Conservation (phyloP, 2,888 invertebrate genomes). For the Luperina testacea region DNA sequence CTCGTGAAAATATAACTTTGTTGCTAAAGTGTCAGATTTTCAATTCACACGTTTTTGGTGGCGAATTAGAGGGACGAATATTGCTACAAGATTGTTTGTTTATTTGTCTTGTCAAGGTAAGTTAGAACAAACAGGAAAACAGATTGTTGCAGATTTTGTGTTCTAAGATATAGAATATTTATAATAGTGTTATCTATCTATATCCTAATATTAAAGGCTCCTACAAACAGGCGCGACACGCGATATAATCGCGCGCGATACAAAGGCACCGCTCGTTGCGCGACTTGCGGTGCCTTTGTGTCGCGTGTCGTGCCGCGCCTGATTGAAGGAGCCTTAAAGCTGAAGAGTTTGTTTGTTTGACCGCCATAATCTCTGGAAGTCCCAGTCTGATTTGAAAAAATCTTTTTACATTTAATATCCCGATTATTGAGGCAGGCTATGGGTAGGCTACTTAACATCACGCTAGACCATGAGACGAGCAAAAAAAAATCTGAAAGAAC, state of each 20-base stretch:
- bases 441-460: background rate
- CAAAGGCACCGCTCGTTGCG: no score
- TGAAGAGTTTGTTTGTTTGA: background rate
- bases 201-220: background rate
- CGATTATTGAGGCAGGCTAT: background rate
- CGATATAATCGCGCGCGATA: no score
- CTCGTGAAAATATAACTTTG: conserved; percentile 51
- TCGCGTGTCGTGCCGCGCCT: no score
- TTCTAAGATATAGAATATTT: background rate
- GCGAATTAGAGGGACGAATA: conserved; percentile 39
- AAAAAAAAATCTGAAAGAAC: background rate
- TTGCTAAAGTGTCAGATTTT: conserved; percentile 50
- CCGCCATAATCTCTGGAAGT: background rate
- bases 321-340: no score
- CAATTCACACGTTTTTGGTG: conserved; percentile 47
- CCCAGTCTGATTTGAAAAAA: background rate
- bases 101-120: conserved; percentile 48
- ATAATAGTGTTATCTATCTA: background rate
- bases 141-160: background rate
- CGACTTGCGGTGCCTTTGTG: no score
- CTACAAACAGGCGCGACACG: no score
- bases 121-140: conserved; percentile 24
- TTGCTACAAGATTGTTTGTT: conserved; percentile 37
- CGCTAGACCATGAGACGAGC: no score
- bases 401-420: no score